A percentile compares a stretch with the other conserved stretches of the same genome.
These are phyloP conservation scores for Phania funesta DNA, from an alignment of 2,888 invertebrate species.

Conservation along the genomic window DNA sequence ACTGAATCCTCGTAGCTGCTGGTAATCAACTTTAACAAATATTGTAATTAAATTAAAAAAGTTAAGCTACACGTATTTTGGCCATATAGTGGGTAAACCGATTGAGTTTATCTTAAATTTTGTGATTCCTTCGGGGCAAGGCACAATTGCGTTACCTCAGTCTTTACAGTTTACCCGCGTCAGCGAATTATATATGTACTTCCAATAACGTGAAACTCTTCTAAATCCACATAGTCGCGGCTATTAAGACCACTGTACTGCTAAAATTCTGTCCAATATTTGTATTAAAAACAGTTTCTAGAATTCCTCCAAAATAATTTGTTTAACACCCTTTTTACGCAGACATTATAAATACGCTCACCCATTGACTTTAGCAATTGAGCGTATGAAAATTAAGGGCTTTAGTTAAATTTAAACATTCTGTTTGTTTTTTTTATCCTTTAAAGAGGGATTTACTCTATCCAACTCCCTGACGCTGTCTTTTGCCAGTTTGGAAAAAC, in stretches of 20 bases:
- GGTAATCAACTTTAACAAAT: too few species aligned
- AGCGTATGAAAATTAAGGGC: constrained; percentile 72
- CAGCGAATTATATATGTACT: too few species aligned
- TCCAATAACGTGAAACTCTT: too few species aligned
- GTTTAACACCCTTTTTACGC: constrained; percentile 45
- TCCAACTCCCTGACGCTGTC: constrained; percentile 12
- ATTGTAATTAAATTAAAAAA: too few species aligned
- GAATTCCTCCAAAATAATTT: not conserved
- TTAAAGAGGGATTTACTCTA: constrained; percentile 50
- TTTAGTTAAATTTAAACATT: constrained; percentile 62
- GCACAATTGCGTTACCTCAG: too few species aligned
- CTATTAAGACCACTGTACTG: constrained; percentile 34
- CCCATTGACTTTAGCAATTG: constrained; percentile 78
- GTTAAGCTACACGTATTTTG: too few species aligned
- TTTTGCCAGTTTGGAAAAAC: constrained; percentile 31
- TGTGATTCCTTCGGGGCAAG: too few species aligned
- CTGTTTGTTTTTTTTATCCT: constrained; percentile 38
- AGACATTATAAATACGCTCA: constrained; percentile 40
- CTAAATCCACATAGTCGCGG: too few species aligned
- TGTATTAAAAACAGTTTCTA: constrained; percentile 22
- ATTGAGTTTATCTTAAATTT: too few species aligned
- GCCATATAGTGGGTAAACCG: too few species aligned
- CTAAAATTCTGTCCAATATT: not conserved
- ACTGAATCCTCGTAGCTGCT: too few species aligned
- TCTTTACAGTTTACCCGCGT: too few species aligned